phyloP scores from a whole-genome alignment of 2,797 vertebrate genomes.

The Nothura maculosa region DNA sequence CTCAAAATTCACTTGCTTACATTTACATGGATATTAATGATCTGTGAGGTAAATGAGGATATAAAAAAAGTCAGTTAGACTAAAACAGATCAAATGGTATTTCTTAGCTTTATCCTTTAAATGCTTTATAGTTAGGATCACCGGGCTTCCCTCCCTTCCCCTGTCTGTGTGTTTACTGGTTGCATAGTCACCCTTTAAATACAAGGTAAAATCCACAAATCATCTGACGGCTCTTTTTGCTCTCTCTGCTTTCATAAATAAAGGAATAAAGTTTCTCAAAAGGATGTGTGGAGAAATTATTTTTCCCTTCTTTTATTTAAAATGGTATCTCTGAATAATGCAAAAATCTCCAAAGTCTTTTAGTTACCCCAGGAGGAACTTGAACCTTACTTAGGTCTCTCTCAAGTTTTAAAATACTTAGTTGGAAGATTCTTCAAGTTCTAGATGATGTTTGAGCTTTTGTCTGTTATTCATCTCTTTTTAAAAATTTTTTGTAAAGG shows the following conservation, averaged over 20 bases:
- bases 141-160: neutral
- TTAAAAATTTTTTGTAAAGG: neutral
- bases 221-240: neutral
- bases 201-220: neutral
- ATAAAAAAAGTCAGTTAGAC: conserved; percentile 50
- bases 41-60: conserved; percentile 20
- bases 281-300: neutral
- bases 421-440: neutral
- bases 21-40: conserved; percentile 32
- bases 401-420: neutral
- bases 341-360: neutral
- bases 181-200: neutral
- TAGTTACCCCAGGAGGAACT: neutral
- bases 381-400: neutral
- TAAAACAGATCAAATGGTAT: conserved; percentile 6
- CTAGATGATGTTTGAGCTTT: neutral
- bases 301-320: neutral
- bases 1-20: conserved; percentile 51
- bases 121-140: neutral
- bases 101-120: neutral
- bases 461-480: neutral
- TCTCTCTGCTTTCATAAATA: neutral
- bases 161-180: neutral
- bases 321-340: neutral
- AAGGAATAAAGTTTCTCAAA: neutral